phyloP scores from a whole-genome alignment of 2,113 vertebrate genomes.

The Odontophorus gujanensis region DNA sequence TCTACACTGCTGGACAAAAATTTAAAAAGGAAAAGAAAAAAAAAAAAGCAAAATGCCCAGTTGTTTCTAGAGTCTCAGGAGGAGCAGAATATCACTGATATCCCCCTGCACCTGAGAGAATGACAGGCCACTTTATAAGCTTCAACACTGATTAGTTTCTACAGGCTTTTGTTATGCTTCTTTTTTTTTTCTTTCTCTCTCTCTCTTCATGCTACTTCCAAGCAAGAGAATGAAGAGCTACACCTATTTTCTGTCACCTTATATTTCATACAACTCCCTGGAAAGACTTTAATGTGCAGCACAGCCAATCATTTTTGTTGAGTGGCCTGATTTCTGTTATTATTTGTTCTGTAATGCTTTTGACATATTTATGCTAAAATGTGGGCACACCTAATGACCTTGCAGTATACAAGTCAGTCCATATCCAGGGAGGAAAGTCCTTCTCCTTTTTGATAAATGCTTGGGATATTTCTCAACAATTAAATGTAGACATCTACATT shows the following conservation, averaged over 20 bases:
- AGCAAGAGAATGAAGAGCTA: conserved; percentile 29
- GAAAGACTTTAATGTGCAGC: conserved; percentile 31
- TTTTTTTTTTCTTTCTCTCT: not conserved
- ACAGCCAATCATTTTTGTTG: not conserved
- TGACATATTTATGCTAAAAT: not conserved
- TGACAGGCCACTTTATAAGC: conserved; percentile 37
- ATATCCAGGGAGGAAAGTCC: not conserved
- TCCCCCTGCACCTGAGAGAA: not conserved
- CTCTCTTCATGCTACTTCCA: not conserved
- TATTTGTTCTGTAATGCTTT: not conserved
- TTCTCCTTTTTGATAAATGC: not conserved
- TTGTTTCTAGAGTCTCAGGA: not conserved
- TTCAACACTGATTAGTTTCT: conserved; percentile 3
- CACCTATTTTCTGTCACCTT: conserved; percentile 20
- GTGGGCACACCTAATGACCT: not conserved
- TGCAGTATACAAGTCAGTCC: not conserved
- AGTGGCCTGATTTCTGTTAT: conserved; percentile 28
- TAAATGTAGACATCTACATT: not conserved
- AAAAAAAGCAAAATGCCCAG: not conserved
- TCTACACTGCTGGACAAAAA: not conserved
- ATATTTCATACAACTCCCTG: not conserved
- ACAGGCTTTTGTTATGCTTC: not conserved
- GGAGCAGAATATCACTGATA: conserved; percentile 1
- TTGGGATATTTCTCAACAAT: not conserved
- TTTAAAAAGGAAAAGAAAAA: not conserved